phyloP scores from a whole-genome alignment of 2,797 vertebrate genomes.

The Aplochiton taeniatus region DNA sequence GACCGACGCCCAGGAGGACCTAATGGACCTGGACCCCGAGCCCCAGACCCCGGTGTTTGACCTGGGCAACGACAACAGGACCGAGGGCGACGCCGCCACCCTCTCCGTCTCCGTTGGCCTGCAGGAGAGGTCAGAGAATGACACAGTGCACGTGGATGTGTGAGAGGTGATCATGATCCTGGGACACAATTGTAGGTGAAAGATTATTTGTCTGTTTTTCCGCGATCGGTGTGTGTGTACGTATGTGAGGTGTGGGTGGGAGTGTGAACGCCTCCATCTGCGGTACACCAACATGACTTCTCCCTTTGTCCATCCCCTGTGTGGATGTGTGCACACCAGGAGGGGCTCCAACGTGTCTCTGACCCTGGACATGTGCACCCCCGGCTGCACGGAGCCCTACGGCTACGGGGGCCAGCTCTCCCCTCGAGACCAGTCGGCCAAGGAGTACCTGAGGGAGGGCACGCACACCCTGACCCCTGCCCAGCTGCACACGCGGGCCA shows the following conservation, averaged over 20 bases:
- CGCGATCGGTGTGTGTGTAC: not conserved
- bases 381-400: constrained; percentile 92
- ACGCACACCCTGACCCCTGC: constrained; percentile 84
- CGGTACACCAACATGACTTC: not conserved
- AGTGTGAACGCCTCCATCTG: no score
- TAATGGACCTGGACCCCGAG: constrained; percentile 86
- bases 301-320: not conserved
- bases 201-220: not conserved
- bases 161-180: no score
- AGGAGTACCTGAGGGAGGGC: constrained; percentile 90
- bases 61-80: constrained; percentile 84
- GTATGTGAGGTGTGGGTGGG: no score
- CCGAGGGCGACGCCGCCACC: constrained; percentile 85
- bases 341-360: constrained; percentile 97
- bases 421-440: constrained; percentile 88
- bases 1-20: constrained; percentile 91
- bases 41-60: constrained; percentile 95
- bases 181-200: not conserved
- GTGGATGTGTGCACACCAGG: constrained; percentile 64
- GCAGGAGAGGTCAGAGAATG: constrained; percentile 87
- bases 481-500: constrained; percentile 87
- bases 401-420: constrained; percentile 93
- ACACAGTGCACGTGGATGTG: not conserved
- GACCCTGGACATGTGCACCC: constrained; percentile 97
- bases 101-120: constrained; percentile 93